Evolutionary conservation across 1,140 invertebrate genomes (phyloP), one percentile per base, ranked within the genome.

Genomic region (Pantala flavescens): DNA sequence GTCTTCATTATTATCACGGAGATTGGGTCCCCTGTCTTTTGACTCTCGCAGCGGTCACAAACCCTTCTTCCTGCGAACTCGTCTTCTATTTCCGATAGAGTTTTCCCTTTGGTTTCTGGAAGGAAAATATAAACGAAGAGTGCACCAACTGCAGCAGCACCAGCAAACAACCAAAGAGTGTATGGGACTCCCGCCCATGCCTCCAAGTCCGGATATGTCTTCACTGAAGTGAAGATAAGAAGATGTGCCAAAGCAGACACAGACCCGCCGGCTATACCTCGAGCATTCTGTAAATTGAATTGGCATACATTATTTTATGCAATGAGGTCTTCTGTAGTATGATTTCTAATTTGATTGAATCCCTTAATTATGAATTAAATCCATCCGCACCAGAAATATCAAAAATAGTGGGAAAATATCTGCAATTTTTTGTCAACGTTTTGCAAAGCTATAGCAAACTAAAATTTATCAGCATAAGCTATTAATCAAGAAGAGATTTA

Each of bases 81-180:
- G 23, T 80, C 85, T 82, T 91, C 90, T 43, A 95, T 94, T 80
- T 95, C 90, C 23, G 90, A 87, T n/a, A 94, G 82, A 55, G 87
- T 89, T 77, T 90, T 90, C 10, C 90, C 90, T 80, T 91, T 90
- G 0, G 93, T 96, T 82, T 96, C 93, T 0, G 93, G 93, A 0
- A 95, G 83, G 78, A 90, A 87, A 14, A 89, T 84, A 1, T 87
- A 82, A 19, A 88, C 90, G 79, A 90, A 93, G 0, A 89, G 78
- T 0, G 88, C 85, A 0, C 91, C 88, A 0, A 90, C 71, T 0
- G 90, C 80, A 0, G 91, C 89, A 72, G 90, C 86, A 0, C 84
- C 85, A 2, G 90, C 85, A 80, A 96, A 97, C 10, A 92, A 83
- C 82, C 90, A 92, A 80, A 94, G 87, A 1, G 89, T 90, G 0